Percentiles rank a stretch among this genome's conserved stretches.
Conservation (phyloP, 2,888 invertebrate species). For the Auanema sp. region DNA sequence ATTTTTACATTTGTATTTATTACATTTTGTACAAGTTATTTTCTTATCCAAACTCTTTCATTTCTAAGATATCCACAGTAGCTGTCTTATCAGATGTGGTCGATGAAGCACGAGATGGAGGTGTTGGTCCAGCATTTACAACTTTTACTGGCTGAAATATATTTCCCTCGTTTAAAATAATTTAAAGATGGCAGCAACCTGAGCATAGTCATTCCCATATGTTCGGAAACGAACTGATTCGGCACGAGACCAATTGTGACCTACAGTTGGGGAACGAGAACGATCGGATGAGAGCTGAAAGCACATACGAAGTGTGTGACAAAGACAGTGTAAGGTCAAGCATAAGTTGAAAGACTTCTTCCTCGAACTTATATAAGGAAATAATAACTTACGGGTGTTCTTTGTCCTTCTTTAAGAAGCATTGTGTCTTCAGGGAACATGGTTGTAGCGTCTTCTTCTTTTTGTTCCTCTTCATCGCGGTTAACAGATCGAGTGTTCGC, state of each 20-base stretch:
- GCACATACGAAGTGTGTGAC: not conserved
- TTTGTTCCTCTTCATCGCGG: constrained; percentile 31
- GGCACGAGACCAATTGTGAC: constrained; percentile 42
- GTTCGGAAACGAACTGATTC: constrained; percentile 47
- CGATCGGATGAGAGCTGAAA: not conserved
- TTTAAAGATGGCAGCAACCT: no score
- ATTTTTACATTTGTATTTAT: no score
- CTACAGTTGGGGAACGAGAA: constrained; percentile 8
- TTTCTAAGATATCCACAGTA: no score
- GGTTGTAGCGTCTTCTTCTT: constrained; percentile 9
- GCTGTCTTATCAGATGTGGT: no score
- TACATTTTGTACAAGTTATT: no score
- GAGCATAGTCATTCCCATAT: constrained; percentile 37
- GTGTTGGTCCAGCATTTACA: no score
- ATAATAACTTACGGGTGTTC: constrained; percentile 18
- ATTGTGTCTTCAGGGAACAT: constrained; percentile 22
- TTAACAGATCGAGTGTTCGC: constrained; percentile 38
- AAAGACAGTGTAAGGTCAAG: not conserved
- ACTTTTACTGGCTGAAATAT: no score
- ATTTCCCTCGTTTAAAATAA: no score
- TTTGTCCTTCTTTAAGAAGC: constrained; percentile 21
- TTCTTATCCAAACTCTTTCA: no score
- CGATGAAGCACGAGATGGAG: no score
- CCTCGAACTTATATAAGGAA: no score
- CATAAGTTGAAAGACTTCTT: not conserved